Conservation (phyloP, 2,888 invertebrate genomes). For the Caenorhabditis sulstoni region DNA sequence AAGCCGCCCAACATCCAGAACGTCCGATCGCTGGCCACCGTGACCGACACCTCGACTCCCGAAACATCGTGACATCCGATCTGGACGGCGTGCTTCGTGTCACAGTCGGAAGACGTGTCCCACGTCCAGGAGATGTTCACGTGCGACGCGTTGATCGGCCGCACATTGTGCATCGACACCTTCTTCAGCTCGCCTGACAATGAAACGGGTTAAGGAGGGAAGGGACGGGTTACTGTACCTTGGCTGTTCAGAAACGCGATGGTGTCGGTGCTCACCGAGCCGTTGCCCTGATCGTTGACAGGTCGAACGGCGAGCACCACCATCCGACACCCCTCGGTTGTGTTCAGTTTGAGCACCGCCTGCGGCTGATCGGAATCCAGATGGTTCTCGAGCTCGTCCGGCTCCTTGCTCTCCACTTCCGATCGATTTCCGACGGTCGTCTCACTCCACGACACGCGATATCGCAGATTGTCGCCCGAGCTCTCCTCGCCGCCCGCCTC, state of each 20-base stretch:
- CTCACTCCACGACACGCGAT: slow-evolving; percentile 76
- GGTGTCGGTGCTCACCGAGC: slow-evolving; percentile 70
- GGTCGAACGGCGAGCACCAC: slow-evolving; percentile 75
- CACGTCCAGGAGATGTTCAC: slow-evolving; percentile 75
- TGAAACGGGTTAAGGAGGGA: no score
- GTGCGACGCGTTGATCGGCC: slow-evolving; percentile 73
- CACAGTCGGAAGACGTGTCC: slow-evolving; percentile 61
- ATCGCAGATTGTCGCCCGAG: slow-evolving; percentile 73
- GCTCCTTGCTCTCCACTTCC: slow-evolving; percentile 27
- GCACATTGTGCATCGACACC: slow-evolving; percentile 66
- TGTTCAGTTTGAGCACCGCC: slow-evolving; percentile 61
- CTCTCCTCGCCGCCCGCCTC: slow-evolving; percentile 64
- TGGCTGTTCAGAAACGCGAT: slow-evolving; percentile 70
- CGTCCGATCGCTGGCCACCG: slow-evolving; percentile 64
- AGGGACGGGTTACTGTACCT: slow-evolving; percentile 18
- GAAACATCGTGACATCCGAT: slow-evolving; percentile 33
- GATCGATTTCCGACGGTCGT: slow-evolving; percentile 30
- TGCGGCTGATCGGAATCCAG: slow-evolving; percentile 58
- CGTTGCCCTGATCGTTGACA: slow-evolving; percentile 74
- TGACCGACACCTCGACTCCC: slow-evolving; percentile 29
- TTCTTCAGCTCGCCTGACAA: slow-evolving; percentile 60
- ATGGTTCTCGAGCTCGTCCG: slow-evolving; percentile 30
- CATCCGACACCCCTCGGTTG: slow-evolving; percentile 67
- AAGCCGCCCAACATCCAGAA: slow-evolving; percentile 68
- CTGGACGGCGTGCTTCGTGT: slow-evolving; percentile 53